phyloP scores from a whole-genome alignment of 2,888 invertebrate species.

The Tetragnatha montana region DNA sequence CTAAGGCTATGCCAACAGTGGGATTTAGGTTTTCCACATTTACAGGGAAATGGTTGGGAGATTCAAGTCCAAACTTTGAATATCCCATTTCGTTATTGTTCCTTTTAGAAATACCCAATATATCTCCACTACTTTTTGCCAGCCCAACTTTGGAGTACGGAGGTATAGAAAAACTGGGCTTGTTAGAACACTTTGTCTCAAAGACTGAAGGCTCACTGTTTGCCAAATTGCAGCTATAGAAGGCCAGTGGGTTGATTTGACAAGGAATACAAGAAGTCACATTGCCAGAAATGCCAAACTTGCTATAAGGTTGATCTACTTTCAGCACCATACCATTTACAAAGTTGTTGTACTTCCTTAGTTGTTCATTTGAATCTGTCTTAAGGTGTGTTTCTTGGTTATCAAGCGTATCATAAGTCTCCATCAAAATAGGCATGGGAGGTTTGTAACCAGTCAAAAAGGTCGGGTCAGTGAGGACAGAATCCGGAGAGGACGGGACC shows the following conservation, averaged over 20 bases:
- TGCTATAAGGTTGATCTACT: conserved; percentile 64
- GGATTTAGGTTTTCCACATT: conserved; percentile 11
- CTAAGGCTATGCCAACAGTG: conserved; percentile 30
- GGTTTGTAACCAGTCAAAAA: conserved; percentile 37
- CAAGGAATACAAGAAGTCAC: conserved; percentile 8
- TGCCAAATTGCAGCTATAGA: conserved; percentile 62
- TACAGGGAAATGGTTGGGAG: conserved; percentile 4
- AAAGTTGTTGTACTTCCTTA: conserved; percentile 14
- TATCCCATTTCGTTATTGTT: conserved; percentile 46
- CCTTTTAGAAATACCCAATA: conserved; percentile 19
- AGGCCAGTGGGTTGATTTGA: conserved; percentile 55
- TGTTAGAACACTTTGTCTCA: conserved; percentile 29
- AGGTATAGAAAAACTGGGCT: neutral
- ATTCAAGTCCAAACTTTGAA: conserved; percentile 60
- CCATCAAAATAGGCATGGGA: conserved; percentile 63
- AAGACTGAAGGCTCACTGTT: conserved; percentile 70
- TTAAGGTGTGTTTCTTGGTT: neutral
- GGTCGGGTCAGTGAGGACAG: conserved; percentile 35
- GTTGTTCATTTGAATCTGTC: neutral
- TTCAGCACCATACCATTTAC: conserved; percentile 43
- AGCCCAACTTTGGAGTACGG: conserved; percentile 69
- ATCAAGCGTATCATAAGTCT: conserved; percentile 46
- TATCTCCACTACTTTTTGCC: conserved; percentile 67
- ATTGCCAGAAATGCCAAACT: conserved; percentile 62
- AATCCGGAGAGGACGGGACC: conserved; percentile 62